Evolutionary conservation across 2,113 vertebrate species (phyloP), one percentile per base, ranked within the genome.

Genomic region (Vimba vimba): DNA sequence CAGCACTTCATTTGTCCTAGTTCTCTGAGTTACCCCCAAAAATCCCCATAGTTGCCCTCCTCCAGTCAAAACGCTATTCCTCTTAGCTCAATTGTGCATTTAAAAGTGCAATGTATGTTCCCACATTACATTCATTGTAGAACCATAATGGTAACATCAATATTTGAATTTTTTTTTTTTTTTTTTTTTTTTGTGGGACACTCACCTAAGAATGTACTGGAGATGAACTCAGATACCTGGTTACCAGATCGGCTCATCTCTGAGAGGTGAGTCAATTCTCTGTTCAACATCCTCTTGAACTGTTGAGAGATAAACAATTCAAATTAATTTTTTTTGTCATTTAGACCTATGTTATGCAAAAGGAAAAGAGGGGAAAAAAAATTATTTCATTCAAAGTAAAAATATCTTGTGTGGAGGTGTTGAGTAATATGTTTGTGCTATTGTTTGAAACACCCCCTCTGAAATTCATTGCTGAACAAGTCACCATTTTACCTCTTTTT

Each of bases 161-260:
- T 74, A 27, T 27, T 27, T 27, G 27, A n/a, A n/a, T 73, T n/a
- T 43, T 17, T 6, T 43, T 64, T 25, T 80, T 68, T 23, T 19
- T 73, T n/a, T 43, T 17, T 6, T 43, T 64, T 25, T 80, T 68
- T 23, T 21, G 60, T 21, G 5, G 33, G 23, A 57, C 3, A 8
- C 97, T 97, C 93, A 99, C 98, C 98, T 94, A 99, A 95, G 94
- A 99, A 99, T 30, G 97, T 99, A 94, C 94, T 99, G 68, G 97
- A 99, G 92, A 99, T 99, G 92, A 95, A 99, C 93, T 99, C 98
- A 1, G 98, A 99, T 90, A 99, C 98, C 91, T 99, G 98, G 92
- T 99, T 99, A 91, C 98, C 98, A 86, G 98, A 99, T 47, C 98
- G 96, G 93, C 98, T 99, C 97, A 99, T 99, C 96, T 99, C 98